phyloP scores from a whole-genome alignment of 2,797 vertebrate genomes.

The Vespertilio murinus region DNA sequence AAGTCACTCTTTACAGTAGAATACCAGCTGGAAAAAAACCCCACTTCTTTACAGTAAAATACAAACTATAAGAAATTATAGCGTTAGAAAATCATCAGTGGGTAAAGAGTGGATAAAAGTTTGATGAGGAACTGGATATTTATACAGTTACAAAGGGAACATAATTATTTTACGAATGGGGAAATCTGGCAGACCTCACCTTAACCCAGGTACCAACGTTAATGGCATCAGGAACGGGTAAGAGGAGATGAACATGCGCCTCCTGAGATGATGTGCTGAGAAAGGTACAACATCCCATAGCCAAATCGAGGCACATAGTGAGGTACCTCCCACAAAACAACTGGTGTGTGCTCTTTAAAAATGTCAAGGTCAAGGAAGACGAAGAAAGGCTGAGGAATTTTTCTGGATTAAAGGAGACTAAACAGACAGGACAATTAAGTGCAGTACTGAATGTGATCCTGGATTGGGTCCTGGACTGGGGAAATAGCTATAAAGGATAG shows the following conservation, averaged over 20 bases:
- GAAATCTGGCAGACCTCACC: not conserved
- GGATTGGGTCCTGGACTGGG: not conserved
- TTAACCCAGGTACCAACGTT: not conserved
- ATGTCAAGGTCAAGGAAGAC: not conserved
- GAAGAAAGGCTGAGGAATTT: not conserved
- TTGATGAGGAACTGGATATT: not conserved
- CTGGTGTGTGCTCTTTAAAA: not conserved
- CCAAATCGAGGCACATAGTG: not conserved
- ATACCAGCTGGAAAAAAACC: not conserved
- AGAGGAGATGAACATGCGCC: not conserved
- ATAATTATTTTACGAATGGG: not conserved
- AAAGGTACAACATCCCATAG: accelerated
- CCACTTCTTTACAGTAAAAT: not conserved
- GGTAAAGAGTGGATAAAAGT: not conserved
- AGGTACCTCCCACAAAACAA: not conserved
- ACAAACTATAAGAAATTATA: not conserved
- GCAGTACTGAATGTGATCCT: not conserved
- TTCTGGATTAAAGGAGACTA: not conserved
- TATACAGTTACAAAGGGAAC: not conserved
- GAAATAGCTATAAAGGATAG: not conserved
- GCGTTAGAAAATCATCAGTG: not conserved
- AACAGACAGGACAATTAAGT: not conserved
- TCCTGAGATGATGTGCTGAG: no score
- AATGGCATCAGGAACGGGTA: not conserved
- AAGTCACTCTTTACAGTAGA: not conserved